Evolutionary conservation across 1,140 invertebrate genomes (phyloP), one percentile per base, ranked within the genome.

Genomic region (Mycetomoellerius zeteki): DNA sequence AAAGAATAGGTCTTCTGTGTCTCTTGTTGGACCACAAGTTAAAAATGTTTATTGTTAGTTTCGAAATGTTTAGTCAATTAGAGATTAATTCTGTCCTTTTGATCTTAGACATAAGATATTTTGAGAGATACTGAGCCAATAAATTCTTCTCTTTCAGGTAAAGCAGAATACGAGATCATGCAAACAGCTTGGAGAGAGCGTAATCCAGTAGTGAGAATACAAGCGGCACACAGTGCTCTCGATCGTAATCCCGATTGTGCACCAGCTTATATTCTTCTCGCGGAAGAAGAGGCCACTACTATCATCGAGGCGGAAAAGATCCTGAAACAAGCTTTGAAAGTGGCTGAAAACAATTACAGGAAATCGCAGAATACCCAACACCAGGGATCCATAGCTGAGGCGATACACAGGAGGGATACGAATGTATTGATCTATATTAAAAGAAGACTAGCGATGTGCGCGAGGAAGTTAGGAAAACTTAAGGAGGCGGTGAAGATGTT

Each of bases 401-500:
- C 97, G 0, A 96, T 97, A 90, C 98, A 99, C 93, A 97, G 98
- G 92, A 96, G 99, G 91, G 99, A 99, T 93, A 98, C 98, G 78
- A 99, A 99, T 95, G 98, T 99, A 14, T 95, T 99, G 73, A 99
- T 99, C 89, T 99, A 99, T 94, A 98, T 99, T 64, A 98, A 99
- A 95, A 96, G 99, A 90, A 96, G 99, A 78, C 94, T 99, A 69
- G 99, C 99, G 37, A 99, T 99, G 99, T 99, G 99, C 96, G 98
- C 98, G 3, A 96, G 99, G 86, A 99, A 99, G 93, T 96, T 99
- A 64, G 99, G 99, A 7, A 97, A 98, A 92, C 96, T 99, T 65
- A 98, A 99, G 95, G 99, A 99, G 96, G 98, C 99, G 4, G 97
- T 99, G 5, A 99, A 99, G 96, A 98, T 99, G 96, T 99, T 99